Conservation (phyloP, 2,888 invertebrate species). For the Lucinisca nassula region DNA sequence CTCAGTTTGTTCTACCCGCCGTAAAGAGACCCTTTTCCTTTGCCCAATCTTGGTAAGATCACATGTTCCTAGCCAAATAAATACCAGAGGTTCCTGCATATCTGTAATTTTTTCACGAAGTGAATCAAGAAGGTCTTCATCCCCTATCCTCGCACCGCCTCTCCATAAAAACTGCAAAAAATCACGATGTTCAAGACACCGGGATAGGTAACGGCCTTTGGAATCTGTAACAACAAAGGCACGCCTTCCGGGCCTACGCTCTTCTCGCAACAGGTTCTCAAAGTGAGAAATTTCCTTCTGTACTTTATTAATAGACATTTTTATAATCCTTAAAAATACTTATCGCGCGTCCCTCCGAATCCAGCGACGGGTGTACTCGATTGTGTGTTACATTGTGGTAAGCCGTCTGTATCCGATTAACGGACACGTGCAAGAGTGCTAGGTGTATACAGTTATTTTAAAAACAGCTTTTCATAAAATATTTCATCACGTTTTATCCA, state of each 20-base stretch:
- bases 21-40: not conserved
- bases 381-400: too few relatives aligned
- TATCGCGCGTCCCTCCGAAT: too few relatives aligned
- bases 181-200: not conserved
- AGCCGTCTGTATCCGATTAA: too few relatives aligned
- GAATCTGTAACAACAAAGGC: conserved; percentile 7
- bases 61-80: conserved; percentile 18
- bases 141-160: conserved; percentile 8
- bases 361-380: not conserved
- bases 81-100: not conserved
- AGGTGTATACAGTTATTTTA: too few relatives aligned
- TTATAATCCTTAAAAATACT: too few relatives aligned
- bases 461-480: too few relatives aligned
- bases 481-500: too few relatives aligned
- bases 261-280: not conserved
- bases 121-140: not conserved
- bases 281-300: conserved; percentile 4
- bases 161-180: conserved; percentile 9
- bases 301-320: conserved; percentile 7
- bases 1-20: not conserved
- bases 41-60: not conserved
- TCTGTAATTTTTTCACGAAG: not conserved
- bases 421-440: too few relatives aligned
- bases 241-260: not conserved
- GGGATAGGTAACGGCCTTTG: not conserved